A percentile compares a stretch with the other conserved stretches of the same genome.
Conservation (phyloP, 2,797 vertebrate genomes). For the Neomorphus geoffroyi region DNA sequence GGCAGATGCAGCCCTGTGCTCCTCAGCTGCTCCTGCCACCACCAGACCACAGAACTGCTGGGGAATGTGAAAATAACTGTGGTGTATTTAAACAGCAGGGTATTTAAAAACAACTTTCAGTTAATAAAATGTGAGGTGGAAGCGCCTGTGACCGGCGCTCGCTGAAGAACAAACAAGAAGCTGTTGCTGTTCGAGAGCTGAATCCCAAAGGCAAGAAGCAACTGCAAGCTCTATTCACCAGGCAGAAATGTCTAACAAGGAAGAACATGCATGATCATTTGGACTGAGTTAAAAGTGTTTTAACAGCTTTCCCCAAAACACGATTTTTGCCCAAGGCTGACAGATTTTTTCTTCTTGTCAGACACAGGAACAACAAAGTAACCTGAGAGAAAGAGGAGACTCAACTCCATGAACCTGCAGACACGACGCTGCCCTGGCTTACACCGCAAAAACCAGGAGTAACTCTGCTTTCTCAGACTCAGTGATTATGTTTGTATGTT, state of each 20-base stretch:
- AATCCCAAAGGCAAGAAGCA: not conserved
- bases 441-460: not conserved
- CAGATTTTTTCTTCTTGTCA: not conserved
- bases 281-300: not conserved
- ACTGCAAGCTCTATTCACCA: not conserved
- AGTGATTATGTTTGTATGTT: not conserved
- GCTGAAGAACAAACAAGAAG: not conserved
- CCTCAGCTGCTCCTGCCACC: not conserved
- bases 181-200: not conserved
- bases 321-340: not conserved
- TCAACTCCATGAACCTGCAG: not conserved
- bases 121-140: not conserved
- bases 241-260: not conserved
- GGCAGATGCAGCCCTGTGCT: not conserved
- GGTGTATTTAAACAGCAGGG: not conserved
- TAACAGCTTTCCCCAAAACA: not conserved
- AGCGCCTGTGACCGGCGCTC: not conserved
- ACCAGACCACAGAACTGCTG: not conserved
- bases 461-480: not conserved
- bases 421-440: not conserved
- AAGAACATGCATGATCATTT: not conserved
- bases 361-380: not conserved
- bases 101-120: not conserved
- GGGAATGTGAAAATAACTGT: not conserved
- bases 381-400: not conserved